phyloP scores from a whole-genome alignment of 92 coral and sea anemone species.

The Palythoa caribaeorum region DNA sequence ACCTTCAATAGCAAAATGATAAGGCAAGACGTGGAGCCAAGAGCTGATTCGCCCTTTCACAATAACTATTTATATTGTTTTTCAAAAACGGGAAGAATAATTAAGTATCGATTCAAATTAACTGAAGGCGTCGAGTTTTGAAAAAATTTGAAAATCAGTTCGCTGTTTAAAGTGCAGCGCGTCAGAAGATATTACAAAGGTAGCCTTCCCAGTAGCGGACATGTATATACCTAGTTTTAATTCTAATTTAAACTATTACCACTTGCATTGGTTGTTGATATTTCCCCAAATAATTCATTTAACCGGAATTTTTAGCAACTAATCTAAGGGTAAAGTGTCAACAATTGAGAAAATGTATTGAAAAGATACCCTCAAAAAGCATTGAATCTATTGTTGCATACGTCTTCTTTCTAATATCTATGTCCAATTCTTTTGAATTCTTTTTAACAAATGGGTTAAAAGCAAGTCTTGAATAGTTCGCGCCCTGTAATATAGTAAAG shows the following conservation, averaged over 20 bases:
- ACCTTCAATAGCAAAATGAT: background rate
- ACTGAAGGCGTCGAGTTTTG: background rate
- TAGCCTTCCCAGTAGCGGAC: slow-evolving; percentile 1
- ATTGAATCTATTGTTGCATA: slow-evolving; percentile 53
- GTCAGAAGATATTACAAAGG: background rate
- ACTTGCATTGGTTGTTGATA: background rate
- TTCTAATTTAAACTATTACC: slow-evolving; percentile 2
- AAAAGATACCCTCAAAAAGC: slow-evolving; percentile 13
- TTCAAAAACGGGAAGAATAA: background rate
- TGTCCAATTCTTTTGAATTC: slow-evolving; percentile 27
- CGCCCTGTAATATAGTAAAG: background rate
- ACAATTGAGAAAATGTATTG: slow-evolving; percentile 7
- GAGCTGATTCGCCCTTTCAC: background rate
- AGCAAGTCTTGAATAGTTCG: slow-evolving; percentile 24
- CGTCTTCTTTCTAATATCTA: slow-evolving; percentile 43
- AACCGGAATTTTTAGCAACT: slow-evolving; percentile 4
- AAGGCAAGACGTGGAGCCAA: background rate
- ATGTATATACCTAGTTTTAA: slow-evolving; percentile 23
- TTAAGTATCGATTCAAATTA: background rate
- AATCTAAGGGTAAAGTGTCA: slow-evolving; percentile 5
- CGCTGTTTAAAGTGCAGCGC: background rate
- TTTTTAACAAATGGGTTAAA: slow-evolving; percentile 23
- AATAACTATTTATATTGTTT: background rate
- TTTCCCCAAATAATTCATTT: background rate
- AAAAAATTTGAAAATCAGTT: background rate